These are phyloP conservation scores for Odobenus rosmarus DNA, from an alignment of 2,113 vertebrate genomes.

Conservation along the genomic window DNA sequence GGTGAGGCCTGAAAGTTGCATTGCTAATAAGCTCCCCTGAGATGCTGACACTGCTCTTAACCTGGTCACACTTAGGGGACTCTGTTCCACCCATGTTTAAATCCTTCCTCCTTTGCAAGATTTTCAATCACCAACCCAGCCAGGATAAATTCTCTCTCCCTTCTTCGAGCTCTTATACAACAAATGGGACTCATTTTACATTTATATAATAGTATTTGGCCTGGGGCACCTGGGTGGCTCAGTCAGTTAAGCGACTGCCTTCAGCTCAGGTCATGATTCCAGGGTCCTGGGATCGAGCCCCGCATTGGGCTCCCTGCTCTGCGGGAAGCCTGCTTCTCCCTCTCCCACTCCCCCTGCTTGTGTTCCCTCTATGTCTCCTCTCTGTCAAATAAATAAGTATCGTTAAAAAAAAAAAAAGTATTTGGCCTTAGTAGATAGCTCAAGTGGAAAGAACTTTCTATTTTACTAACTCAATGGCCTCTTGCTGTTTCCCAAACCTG, in stretches of 20 bases:
- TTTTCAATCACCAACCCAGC: not conserved
- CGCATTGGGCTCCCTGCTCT: too few species aligned
- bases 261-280: too few species aligned
- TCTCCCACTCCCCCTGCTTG: too few species aligned
- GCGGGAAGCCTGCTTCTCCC: too few species aligned
- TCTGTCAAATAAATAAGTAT: too few species aligned
- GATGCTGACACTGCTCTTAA: not conserved
- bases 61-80: not conserved
- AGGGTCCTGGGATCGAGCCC: too few species aligned
- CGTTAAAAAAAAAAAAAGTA: too few species aligned
- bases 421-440: not conserved
- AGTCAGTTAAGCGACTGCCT: too few species aligned
- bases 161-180: not conserved
- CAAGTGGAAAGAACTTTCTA: not conserved
- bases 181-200: not conserved
- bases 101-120: not conserved
- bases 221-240: not conserved
- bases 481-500: not conserved
- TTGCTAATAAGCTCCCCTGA: not conserved
- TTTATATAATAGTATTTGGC: not conserved
- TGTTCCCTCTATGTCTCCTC: too few species aligned
- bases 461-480: not conserved
- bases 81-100: not conserved
- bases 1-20: rapidly evolving
- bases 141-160: not conserved